These are phyloP conservation scores for Cenopis cana DNA, from an alignment of 2,888 invertebrate species.

Conservation along the genomic window DNA sequence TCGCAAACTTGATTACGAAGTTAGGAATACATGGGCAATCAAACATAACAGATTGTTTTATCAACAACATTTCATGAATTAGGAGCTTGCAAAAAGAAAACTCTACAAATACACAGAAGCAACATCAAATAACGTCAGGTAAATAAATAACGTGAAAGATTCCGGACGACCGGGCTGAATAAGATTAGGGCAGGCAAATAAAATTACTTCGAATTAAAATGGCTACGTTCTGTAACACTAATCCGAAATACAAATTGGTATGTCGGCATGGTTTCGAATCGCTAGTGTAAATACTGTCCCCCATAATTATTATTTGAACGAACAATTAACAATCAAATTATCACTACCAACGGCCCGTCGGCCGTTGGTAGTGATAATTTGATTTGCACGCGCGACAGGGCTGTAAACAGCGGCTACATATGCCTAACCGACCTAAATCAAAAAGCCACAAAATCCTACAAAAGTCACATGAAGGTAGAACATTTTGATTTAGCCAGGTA, in stretches of 20 bases:
- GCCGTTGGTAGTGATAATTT: slow-evolving; percentile 69
- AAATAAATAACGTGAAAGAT: slow-evolving; percentile 63
- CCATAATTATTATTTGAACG: slow-evolving; percentile 80
- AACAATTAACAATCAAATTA: slow-evolving; percentile 74
- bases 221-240: slow-evolving; percentile 58
- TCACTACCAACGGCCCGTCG: no score
- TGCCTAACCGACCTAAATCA: slow-evolving; percentile 26
- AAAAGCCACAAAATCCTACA: background rate
- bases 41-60: slow-evolving; percentile 11
- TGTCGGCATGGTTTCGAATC: slow-evolving; percentile 69
- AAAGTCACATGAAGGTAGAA: background rate
- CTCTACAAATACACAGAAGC: slow-evolving; percentile 53
- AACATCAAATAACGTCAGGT: slow-evolving; percentile 62
- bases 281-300: slow-evolving; percentile 72
- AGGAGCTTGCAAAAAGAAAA: slow-evolving; percentile 2
- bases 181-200: slow-evolving; percentile 66
- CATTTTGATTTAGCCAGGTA: background rate
- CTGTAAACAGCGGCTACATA: slow-evolving; percentile 59
- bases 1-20: slow-evolving; percentile 11
- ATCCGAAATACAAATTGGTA: slow-evolving; percentile 64
- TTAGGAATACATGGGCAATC: slow-evolving; percentile 2
- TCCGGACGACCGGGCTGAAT: slow-evolving; percentile 58
- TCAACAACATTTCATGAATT: slow-evolving; percentile 15
- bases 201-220: slow-evolving; percentile 64
- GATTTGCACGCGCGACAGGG: slow-evolving; percentile 66